phyloP scores from a whole-genome alignment of 2,113 vertebrate genomes.

The Piaya cayana region DNA sequence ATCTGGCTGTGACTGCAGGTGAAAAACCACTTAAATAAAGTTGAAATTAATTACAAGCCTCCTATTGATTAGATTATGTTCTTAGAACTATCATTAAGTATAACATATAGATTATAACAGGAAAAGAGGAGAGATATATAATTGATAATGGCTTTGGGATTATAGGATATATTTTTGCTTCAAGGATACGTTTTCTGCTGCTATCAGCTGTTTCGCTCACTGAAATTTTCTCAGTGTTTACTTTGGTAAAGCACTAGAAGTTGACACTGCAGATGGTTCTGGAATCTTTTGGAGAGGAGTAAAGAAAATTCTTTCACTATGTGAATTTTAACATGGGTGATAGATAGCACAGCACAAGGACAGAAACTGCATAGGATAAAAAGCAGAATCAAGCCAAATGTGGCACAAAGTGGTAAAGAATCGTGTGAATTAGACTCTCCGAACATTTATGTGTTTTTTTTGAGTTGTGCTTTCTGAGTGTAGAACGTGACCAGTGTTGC shows the following conservation, averaged over 20 bases:
- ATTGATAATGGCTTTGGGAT: background rate
- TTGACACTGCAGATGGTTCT: background rate
- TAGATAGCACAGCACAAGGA: background rate
- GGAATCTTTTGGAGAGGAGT: background rate
- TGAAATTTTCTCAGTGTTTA: background rate
- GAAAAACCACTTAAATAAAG: background rate
- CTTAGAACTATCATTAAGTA: background rate
- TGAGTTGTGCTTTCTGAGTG: background rate
- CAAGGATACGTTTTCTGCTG: background rate
- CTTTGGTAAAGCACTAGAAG: background rate
- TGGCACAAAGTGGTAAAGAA: background rate
- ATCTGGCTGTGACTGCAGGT: background rate
- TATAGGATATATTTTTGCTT: background rate
- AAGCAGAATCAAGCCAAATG: background rate
- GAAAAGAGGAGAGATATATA: background rate
- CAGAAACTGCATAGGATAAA: background rate
- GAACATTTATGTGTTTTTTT: accelerated
- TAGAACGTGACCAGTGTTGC: background rate
- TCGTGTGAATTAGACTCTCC: background rate
- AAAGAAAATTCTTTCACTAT: background rate
- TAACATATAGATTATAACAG: background rate
- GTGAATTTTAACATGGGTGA: background rate
- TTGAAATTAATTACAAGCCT: background rate
- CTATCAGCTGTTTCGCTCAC: background rate
- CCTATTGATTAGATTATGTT: background rate